Evolutionary conservation across 2,113 vertebrate species (phyloP), one percentile per base, ranked within the genome.

Genomic region (Cariama cristata): DNA sequence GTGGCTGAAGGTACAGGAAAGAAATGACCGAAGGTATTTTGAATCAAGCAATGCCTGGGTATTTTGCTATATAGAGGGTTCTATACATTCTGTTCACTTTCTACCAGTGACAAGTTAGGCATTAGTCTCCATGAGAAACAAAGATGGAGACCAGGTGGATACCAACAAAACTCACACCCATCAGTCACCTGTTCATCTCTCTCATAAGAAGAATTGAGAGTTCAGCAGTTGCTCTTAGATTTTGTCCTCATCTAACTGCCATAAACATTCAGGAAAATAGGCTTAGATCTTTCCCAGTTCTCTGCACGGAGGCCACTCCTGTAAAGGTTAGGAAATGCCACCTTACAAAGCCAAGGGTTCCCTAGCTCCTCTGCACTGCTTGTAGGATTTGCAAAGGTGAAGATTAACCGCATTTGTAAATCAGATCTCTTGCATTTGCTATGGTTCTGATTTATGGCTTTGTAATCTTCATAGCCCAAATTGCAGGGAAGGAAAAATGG

Each of bases 391-490:
- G 62, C 80, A 91, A 96, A 75, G 55, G 71, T 42, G 20, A 94
- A 94, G 44, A 97, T 96, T 94, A 94, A 90, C 96, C 10, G 15
- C 26, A 73, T 97, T 96, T 97, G 59, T 93, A 97, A 96, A 97
- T 92, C 94, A 97, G 82, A 96, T 87, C 92, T 93, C 87, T 91
- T 67, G 75, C 14, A 42, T 58, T 94, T 95, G 90, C 91, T 88
- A 66, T 9, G 60, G 33, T 8, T 87, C 73, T 98, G 97, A 98
- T 98, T 95, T 96, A 98, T 74, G 86, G 91, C 88, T 97, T 95
- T 97, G 90, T 67, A 96, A 97, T 98, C 97, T 97, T 96, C 90
- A 56, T 32, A 95, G 91, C 69, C 58, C 90, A 97, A 98, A 98
- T 86, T 96, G 93, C 95, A 91, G 66, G 84, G 95, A 98, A 98